phyloP scores from a whole-genome alignment of 1,140 invertebrate species.

The Medauroidea extradentata region DNA sequence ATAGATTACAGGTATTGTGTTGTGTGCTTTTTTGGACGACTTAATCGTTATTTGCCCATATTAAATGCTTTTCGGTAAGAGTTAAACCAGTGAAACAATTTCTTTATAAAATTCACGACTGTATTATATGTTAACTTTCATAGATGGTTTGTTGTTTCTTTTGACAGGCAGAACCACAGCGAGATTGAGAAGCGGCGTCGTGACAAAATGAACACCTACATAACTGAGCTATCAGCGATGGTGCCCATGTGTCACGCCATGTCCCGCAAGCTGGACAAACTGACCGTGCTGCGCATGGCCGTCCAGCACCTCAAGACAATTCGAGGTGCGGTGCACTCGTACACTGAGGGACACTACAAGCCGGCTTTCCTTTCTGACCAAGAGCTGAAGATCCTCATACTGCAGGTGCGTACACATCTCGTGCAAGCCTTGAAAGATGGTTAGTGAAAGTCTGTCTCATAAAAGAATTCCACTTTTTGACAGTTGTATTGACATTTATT shows the following conservation, averaged over 20 bases:
- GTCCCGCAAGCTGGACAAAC: constrained; percentile 88
- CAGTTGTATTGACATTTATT: too few relatives aligned
- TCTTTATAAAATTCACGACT: too few relatives aligned
- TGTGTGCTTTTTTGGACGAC: too few relatives aligned
- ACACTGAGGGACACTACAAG: constrained; percentile 77
- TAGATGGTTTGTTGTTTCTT: too few relatives aligned
- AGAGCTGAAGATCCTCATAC: constrained; percentile 78
- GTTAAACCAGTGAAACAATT: too few relatives aligned
- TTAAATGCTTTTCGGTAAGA: too few relatives aligned
- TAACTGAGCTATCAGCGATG: constrained; percentile 84
- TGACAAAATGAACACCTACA: constrained; percentile 96
- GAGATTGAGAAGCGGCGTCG: constrained; percentile 91
- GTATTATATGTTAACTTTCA: too few relatives aligned
- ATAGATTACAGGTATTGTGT: too few relatives aligned
- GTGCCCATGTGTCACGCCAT: constrained; percentile 92
- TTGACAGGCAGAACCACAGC: constrained; percentile 88
- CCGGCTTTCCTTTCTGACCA: constrained; percentile 85
- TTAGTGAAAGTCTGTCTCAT: too few relatives aligned
- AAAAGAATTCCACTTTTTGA: too few relatives aligned
- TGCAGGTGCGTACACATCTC: constrained; percentile 49
- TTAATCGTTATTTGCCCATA: too few relatives aligned
- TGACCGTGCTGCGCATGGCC: constrained; percentile 90
- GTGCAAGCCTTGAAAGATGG: too few relatives aligned
- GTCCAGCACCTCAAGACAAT: constrained; percentile 88
- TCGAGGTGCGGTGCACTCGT: constrained; percentile 69